Base-by-base conservation (phyloP, 2,888 invertebrate species). In the Stegana nigrithorax region DNA sequence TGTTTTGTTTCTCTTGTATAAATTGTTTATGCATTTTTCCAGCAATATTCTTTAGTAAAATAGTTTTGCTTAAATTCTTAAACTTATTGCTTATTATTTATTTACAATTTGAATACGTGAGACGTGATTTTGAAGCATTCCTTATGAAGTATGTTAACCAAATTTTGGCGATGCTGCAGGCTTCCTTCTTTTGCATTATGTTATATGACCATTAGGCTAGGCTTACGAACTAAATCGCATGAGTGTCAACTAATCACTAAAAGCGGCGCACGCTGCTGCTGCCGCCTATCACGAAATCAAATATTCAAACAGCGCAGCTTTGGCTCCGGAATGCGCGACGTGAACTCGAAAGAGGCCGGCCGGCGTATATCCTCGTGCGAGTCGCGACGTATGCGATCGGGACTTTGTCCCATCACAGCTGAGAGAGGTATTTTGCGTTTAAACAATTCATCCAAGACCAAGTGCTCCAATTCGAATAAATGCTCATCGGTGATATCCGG, bases 251-350 rank as follows among this genome's bases (percentile, higher is more conserved):
- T n/a, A n/a, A n/a, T n/a, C n/a, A n/a, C n/a, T n/a, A n/a, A n/a
- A n/a, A n/a, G n/a, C n/a, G n/a, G n/a, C n/a, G n/a, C n/a, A n/a
- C 6, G 29, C 44, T 21, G 47, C 23, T 50, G 10, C 50, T 26
- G 19, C 45, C 14, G 26, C 50, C n/a, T 4, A 12, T 21, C 32
- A 69, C 62, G 55, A 59, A 50, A 77, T 81, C 80, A 91, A 87
- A 93, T 92, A 85, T 93, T 92, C 58, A 93, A 88, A 81, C 93
- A 93, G 80, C 93, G 93, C 70, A 93, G 82, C 72, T 90, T 91
- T 85, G 91, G 93, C 61, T 90, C 90, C 12, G 91, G 91, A 62
- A 93, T 88, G 74, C 91, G 88, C 0, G 92, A 90, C 8, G 91
- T 90, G 76, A 90, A 93, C 73, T 92, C 91, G 83, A 90, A 91